phyloP scores from a whole-genome alignment of 2,888 invertebrate species.

The Herminia tarsipennalis region DNA sequence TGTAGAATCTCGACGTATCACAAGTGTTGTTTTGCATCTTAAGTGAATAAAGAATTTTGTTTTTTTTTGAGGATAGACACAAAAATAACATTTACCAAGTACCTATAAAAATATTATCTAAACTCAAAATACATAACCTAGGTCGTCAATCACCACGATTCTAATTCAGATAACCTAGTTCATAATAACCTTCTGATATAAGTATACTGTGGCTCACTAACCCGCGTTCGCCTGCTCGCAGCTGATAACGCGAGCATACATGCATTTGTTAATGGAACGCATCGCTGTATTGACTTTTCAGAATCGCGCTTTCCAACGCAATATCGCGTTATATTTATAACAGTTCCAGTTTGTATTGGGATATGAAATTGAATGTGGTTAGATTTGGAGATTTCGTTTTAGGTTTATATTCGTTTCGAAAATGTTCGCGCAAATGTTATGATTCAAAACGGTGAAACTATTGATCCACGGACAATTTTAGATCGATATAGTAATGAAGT shows the following conservation, averaged over 20 bases:
- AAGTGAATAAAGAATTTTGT: too few species aligned
- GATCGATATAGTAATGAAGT: too few species aligned
- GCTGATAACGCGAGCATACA: slow-evolving; percentile 43
- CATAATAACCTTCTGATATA: slow-evolving; percentile 12
- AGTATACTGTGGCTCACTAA: slow-evolving; percentile 17
- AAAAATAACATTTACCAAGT: too few species aligned
- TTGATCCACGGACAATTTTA: too few species aligned
- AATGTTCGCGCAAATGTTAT: not conserved
- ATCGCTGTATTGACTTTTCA: slow-evolving; percentile 41
- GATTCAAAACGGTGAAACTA: too few species aligned
- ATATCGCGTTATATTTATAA: slow-evolving; percentile 28
- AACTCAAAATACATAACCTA: too few species aligned
- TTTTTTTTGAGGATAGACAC: too few species aligned
- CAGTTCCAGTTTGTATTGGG: slow-evolving; percentile 16
- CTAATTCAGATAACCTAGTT: not conserved
- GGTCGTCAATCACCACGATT: not conserved
- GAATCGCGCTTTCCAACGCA: slow-evolving; percentile 31
- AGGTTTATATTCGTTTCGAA: not conserved
- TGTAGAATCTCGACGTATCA: too few species aligned
- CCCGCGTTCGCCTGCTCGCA: slow-evolving; percentile 29
- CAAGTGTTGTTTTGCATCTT: too few species aligned
- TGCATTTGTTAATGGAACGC: slow-evolving; percentile 48
- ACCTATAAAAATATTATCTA: too few species aligned
- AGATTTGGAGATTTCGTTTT: too few species aligned
- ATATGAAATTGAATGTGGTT: slow-evolving; percentile 7